Evolutionary conservation across 2,888 invertebrate species (phyloP).

Genomic region (Trisateles emortualis): DNA sequence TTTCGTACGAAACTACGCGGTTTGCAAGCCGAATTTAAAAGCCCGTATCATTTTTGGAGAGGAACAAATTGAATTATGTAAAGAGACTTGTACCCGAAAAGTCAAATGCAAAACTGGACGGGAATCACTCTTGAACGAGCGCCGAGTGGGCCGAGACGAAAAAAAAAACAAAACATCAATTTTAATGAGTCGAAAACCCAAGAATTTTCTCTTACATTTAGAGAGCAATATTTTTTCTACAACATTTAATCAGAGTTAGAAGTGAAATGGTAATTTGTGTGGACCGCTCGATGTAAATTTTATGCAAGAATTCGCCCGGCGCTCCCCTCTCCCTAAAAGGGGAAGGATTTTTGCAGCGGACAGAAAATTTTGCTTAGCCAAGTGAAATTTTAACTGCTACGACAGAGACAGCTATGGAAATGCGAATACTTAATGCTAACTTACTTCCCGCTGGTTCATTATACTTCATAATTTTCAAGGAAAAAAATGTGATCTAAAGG

Average conservation of each 20-base stretch:
- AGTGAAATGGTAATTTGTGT: constrained; percentile 87
- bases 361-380: constrained; percentile 86
- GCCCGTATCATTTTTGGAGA: constrained; percentile 43
- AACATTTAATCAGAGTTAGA: constrained; percentile 87
- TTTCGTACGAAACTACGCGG: constrained; percentile 33
- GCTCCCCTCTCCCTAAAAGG: constrained; percentile 80
- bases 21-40: constrained; percentile 37
- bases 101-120: constrained; percentile 61
- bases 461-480: constrained; percentile 82
- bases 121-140: constrained; percentile 56
- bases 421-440: constrained; percentile 85
- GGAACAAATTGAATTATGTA: constrained; percentile 57
- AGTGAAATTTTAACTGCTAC: constrained; percentile 87
- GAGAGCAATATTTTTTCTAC: constrained; percentile 86
- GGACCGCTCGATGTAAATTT: constrained; percentile 87
- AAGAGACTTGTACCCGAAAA: constrained; percentile 50
- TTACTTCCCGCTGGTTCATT: constrained; percentile 85
- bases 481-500: constrained; percentile 75
- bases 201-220: constrained; percentile 84
- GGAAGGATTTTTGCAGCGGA: constrained; percentile 85
- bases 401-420: constrained; percentile 84
- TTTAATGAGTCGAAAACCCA: constrained; percentile 84
- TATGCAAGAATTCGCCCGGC: constrained; percentile 84
- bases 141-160: constrained; percentile 46
- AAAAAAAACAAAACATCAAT: constrained; percentile 81